A percentile compares a stretch with the other conserved stretches of the same genome.
phyloP scores from a whole-genome alignment of 2,113 vertebrate species.

The Mus spicilegus region DNA sequence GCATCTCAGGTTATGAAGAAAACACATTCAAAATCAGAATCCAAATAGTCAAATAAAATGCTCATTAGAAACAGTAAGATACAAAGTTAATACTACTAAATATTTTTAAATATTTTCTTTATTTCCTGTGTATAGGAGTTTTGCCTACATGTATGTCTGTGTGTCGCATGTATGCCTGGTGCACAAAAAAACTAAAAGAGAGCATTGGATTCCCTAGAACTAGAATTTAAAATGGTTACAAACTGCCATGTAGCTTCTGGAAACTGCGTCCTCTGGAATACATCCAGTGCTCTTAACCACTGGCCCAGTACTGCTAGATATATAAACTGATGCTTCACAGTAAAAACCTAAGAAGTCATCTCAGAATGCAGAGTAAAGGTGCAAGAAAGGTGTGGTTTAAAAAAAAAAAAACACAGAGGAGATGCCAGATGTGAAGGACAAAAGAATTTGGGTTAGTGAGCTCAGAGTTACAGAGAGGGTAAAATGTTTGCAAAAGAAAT shows the following conservation, averaged over 20 bases:
- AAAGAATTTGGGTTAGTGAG: background rate
- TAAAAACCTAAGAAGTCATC: conserved; percentile 36
- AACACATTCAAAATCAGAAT: conserved; percentile 28
- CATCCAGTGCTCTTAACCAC: background rate
- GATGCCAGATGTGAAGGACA: background rate
- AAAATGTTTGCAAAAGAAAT: background rate
- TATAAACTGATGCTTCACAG: conserved; percentile 50
- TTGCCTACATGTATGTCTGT: background rate
- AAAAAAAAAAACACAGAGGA: background rate
- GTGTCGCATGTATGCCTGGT: background rate
- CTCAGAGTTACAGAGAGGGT: background rate
- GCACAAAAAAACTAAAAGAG: background rate
- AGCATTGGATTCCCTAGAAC: background rate
- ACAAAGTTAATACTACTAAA: conserved; percentile 2
- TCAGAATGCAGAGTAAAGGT: background rate
- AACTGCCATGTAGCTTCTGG: no score
- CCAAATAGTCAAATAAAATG: conserved; percentile 64
- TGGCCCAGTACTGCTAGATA: conserved; percentile 18
- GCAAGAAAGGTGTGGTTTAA: background rate
- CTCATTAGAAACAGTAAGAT: conserved; percentile 52
- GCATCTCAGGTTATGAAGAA: background rate
- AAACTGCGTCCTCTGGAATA: background rate
- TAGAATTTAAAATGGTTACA: background rate
- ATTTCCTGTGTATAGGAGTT: background rate
- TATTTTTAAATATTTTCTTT: conserved; percentile 15